These are phyloP conservation scores for Eleginops maclovinus DNA, from an alignment of 2,113 vertebrate species.

Conservation along the genomic window DNA sequence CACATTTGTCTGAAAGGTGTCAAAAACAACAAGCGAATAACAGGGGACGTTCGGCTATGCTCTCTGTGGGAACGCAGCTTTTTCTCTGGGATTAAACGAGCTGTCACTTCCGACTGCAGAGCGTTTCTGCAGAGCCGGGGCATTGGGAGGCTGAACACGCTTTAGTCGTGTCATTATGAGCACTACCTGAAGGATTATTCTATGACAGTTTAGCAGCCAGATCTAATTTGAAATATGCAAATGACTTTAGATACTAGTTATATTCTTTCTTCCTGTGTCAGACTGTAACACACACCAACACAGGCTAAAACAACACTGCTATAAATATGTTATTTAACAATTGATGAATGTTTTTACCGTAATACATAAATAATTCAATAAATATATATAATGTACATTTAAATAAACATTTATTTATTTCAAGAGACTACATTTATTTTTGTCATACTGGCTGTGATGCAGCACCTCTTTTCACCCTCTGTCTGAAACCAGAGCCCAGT, in stretches of 20 bases:
- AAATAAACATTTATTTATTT: too few species aligned
- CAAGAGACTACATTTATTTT: too few species aligned
- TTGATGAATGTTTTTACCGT: too few species aligned
- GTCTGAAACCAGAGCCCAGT: too few species aligned
- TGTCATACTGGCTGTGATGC: too few species aligned
- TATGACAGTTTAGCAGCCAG: neutral
- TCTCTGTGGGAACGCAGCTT: neutral
- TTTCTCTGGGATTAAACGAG: slow-evolving; percentile 43
- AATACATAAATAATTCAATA: too few species aligned
- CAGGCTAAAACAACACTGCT: too few species aligned
- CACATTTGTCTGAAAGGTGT: slow-evolving; percentile 58
- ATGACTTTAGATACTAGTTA: slow-evolving; percentile 16
- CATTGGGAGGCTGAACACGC: neutral
- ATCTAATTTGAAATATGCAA: slow-evolving; percentile 41
- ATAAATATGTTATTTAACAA: too few species aligned
- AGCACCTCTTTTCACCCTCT: too few species aligned
- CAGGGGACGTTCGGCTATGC: slow-evolving; percentile 2
- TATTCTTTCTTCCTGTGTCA: too few species aligned
- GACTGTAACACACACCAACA: too few species aligned
- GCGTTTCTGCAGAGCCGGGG: neutral
- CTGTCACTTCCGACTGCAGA: slow-evolving; percentile 17
- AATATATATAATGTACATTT: too few species aligned
- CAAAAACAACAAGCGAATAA: slow-evolving; percentile 29
- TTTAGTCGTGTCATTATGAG: slow-evolving; percentile 23
- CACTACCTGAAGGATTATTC: slow-evolving; percentile 4